These are phyloP conservation scores for Neosilurus mollespiculum DNA, from an alignment of 2,797 vertebrate genomes.

Conservation along the genomic window DNA sequence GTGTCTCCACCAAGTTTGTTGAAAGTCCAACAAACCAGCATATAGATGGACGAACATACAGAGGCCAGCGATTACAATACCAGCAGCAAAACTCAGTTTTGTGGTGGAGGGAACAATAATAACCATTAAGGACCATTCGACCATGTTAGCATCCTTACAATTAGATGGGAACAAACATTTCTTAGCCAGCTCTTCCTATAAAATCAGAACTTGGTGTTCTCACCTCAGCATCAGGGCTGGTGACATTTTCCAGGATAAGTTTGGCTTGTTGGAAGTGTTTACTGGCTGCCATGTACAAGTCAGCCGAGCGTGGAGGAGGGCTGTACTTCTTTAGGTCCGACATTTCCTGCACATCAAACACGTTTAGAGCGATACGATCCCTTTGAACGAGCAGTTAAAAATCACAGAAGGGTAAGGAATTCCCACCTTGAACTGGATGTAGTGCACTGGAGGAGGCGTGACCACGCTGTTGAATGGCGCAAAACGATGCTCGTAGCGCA, in stretches of 20 bases:
- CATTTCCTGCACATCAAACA: conserved; percentile 83
- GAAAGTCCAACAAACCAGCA: too few species aligned
- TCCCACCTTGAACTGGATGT: conserved; percentile 96
- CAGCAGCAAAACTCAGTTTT: too few species aligned
- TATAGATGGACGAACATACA: too few species aligned
- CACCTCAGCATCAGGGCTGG: conserved; percentile 91
- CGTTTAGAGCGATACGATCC: neutral
- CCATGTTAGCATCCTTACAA: neutral
- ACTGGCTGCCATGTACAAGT: conserved; percentile 95
- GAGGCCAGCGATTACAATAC: too few species aligned
- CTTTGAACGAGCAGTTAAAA: neutral
- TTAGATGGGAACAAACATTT: neutral
- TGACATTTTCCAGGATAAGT: conserved; percentile 95
- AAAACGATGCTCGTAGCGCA: conserved; percentile 97
- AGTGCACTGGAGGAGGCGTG: conserved; percentile 95
- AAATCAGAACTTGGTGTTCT: conserved; percentile 47
- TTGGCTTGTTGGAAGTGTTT: conserved; percentile 99
- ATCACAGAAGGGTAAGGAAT: neutral
- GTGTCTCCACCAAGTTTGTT: too few species aligned
- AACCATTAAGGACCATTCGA: neutral
- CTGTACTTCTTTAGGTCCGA: conserved; percentile 98
- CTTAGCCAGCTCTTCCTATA: too few species aligned
- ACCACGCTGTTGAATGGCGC: conserved; percentile 98
- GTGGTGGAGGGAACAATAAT: too few species aligned
- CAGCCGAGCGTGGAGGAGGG: conserved; percentile 92